A percentile compares a stretch with the other conserved stretches of the same genome.
These are phyloP conservation scores for Cantharis flavilabris DNA, from an alignment of 2,888 invertebrate species.

Conservation along the genomic window DNA sequence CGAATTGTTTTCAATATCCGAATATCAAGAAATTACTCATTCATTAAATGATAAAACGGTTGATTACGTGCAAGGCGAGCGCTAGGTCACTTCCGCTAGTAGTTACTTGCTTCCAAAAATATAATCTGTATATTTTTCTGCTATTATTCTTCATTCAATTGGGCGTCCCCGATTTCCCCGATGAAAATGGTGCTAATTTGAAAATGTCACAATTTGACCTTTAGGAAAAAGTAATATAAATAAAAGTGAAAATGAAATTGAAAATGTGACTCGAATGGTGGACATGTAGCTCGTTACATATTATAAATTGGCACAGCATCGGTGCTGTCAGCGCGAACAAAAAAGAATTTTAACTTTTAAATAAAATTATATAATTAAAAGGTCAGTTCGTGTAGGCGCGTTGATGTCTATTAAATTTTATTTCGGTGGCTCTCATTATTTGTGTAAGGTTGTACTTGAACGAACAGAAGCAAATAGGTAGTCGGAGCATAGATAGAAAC, in stretches of 20 bases:
- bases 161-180: too few relatives aligned
- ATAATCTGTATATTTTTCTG: too few relatives aligned
- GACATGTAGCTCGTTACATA: background rate
- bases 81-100: too few relatives aligned
- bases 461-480: background rate
- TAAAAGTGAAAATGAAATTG: background rate
- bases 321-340: background rate
- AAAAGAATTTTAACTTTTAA: background rate
- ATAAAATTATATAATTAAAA: background rate
- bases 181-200: background rate
- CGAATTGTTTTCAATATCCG: too few relatives aligned
- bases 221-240: background rate
- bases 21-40: too few relatives aligned
- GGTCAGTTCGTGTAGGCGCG: background rate
- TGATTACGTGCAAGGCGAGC: too few relatives aligned
- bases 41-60: too few relatives aligned
- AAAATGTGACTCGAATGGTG: background rate
- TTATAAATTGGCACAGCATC: background rate
- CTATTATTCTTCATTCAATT: too few relatives aligned
- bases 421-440: constrained; percentile 1
- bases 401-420: background rate
- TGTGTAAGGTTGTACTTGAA: background rate
- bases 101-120: too few relatives aligned
- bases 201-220: background rate
- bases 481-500: background rate